A percentile compares a stretch with the other conserved stretches of the same genome.
phyloP scores from a whole-genome alignment of 1,140 invertebrate genomes.

The Laupala kohalensis region DNA sequence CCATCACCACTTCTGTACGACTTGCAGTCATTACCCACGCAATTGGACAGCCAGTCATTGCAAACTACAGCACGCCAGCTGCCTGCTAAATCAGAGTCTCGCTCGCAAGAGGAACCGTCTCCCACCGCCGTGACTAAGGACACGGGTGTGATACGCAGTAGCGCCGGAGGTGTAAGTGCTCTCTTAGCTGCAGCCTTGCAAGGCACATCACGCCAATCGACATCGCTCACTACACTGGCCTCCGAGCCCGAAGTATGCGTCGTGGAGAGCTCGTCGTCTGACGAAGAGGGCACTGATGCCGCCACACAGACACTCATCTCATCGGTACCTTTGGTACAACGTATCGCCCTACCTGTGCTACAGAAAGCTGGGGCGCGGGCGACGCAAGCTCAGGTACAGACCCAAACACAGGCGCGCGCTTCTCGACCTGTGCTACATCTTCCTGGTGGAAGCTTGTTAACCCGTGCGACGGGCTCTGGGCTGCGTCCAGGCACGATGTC shows the following conservation, averaged over 20 bases:
- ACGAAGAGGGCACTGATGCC: slow-evolving; percentile 7
- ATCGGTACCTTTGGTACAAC: slow-evolving; percentile 16
- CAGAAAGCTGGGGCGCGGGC: slow-evolving; percentile 25
- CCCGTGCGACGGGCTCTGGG: slow-evolving; percentile 31
- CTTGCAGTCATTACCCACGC: slow-evolving; percentile 27
- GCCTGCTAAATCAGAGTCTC: background rate
- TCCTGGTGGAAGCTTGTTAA: slow-evolving; percentile 34
- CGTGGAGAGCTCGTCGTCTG: slow-evolving; percentile 11
- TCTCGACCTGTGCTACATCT: slow-evolving; percentile 41
- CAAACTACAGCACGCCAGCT: slow-evolving; percentile 21
- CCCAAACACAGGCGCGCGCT: slow-evolving; percentile 34
- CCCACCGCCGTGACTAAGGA: slow-evolving; percentile 22
- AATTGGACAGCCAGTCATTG: slow-evolving; percentile 22
- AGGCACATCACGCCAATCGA: background rate
- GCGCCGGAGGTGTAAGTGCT: background rate
- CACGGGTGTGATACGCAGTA: slow-evolving; percentile 7
- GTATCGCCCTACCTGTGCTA: slow-evolving; percentile 21
- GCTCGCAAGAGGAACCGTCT: too few species aligned
- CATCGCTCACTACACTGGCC: background rate
- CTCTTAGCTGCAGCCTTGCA: slow-evolving; percentile 8
- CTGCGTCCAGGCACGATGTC: slow-evolving; percentile 23
- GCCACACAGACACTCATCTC: background rate
- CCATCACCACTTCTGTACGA: slow-evolving; percentile 25
- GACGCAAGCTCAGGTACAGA: too few species aligned
- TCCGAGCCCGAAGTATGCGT: slow-evolving; percentile 8